phyloP scores from a whole-genome alignment of 2,113 vertebrate species.

The Bos indicus region DNA sequence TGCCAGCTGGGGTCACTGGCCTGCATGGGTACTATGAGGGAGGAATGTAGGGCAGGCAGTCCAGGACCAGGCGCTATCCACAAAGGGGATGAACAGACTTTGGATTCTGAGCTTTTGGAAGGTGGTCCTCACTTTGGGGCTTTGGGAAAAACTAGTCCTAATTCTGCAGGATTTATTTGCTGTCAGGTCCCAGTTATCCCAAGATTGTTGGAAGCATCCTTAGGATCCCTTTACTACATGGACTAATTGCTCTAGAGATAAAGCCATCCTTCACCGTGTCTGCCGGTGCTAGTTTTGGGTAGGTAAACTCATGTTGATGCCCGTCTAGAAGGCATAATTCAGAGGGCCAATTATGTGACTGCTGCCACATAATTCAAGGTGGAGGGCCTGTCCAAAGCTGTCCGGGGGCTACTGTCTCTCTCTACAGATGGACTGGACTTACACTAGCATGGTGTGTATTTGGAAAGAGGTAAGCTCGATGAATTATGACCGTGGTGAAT shows the following conservation, averaged over 20 bases:
- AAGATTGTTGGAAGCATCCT: not conserved
- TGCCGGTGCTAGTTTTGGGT: not conserved
- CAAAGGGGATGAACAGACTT: not conserved
- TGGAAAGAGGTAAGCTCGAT: not conserved
- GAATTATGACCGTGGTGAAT: not conserved
- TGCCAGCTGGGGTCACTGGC: constrained; percentile 48
- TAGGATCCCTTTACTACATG: not conserved
- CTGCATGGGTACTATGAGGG: not conserved
- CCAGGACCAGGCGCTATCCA: not conserved
- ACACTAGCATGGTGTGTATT: not conserved
- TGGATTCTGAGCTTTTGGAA: constrained; percentile 19
- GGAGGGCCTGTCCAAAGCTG: not conserved
- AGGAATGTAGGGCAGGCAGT: not conserved
- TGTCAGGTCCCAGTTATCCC: not conserved
- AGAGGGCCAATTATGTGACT: not conserved
- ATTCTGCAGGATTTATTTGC: not conserved
- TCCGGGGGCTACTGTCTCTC: not conserved
- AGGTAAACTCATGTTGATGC: not conserved
- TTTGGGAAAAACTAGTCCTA: not conserved
- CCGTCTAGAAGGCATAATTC: not conserved
- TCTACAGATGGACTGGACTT: not conserved
- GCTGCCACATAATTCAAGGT: not conserved
- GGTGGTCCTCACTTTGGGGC: not conserved
- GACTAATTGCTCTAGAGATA: not conserved
- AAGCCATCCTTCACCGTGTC: not conserved